Percentiles rank a stretch among this genome's conserved stretches.
Evolutionary conservation across 2,888 invertebrate species (phyloP).

Genomic region (Cosmorhoe ocellata): DNA sequence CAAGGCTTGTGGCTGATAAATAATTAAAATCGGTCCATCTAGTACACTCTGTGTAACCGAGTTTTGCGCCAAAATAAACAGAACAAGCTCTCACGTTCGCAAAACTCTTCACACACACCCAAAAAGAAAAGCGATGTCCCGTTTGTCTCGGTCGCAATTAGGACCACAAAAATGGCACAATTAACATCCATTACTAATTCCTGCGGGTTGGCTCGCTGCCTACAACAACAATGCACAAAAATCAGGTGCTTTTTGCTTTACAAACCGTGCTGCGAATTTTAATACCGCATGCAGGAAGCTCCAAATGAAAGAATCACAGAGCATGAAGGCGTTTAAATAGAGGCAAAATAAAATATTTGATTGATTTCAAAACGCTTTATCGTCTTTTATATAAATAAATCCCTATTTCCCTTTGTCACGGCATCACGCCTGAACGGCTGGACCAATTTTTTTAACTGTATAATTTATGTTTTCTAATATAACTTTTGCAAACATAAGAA

Average conservation of each 20-base stretch:
- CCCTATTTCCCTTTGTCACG: too few species aligned
- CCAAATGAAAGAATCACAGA: conserved; percentile 33
- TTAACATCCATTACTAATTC: conserved; percentile 38
- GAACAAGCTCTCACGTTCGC: background rate
- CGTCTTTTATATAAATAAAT: too few species aligned
- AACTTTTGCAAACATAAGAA: too few species aligned
- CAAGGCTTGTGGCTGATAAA: too few species aligned
- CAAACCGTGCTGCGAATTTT: conserved; percentile 45
- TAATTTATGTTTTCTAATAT: too few species aligned
- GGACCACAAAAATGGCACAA: conserved; percentile 37
- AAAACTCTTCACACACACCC: conserved; percentile 2
- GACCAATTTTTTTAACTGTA: too few species aligned
- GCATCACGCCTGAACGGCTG: too few species aligned
- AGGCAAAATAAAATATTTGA: background rate
- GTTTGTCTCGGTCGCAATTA: conserved; percentile 36
- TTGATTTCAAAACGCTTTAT: too few species aligned
- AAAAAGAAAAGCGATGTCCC: conserved; percentile 22
- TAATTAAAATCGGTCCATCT: too few species aligned
- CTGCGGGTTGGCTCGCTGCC: conserved; percentile 36
- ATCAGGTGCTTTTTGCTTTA: conserved; percentile 45
- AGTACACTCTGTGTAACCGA: too few species aligned
- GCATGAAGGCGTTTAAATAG: conserved; percentile 1
- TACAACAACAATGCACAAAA: conserved; percentile 54
- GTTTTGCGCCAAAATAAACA: background rate
- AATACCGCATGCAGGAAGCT: conserved; percentile 42